Conservation (phyloP, 2,888 invertebrate genomes). For the Toxonevra muliebris region DNA sequence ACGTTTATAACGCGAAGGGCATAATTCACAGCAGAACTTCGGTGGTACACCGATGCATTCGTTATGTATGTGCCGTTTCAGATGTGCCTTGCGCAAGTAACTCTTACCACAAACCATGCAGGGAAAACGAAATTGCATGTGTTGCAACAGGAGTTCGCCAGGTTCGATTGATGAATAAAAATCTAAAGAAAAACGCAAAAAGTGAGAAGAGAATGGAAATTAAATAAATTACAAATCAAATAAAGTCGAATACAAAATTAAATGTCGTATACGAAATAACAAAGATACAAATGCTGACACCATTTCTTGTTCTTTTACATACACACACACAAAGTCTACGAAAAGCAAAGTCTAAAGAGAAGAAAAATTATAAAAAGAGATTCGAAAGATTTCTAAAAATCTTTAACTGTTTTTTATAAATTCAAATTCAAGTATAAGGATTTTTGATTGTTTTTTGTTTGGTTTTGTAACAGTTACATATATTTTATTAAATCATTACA, state of each 20-base stretch:
- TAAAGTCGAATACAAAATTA: constrained; percentile 33
- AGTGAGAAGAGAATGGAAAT: background rate
- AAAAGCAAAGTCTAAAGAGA: background rate
- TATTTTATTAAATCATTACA: background rate
- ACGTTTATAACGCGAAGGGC: constrained; percentile 50
- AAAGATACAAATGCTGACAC: background rate
- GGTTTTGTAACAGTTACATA: background rate
- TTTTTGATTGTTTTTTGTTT: background rate
- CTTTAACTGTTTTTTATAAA: background rate
- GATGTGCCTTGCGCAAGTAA: constrained; percentile 53
- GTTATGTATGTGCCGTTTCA: constrained; percentile 51
- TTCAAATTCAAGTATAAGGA: background rate
- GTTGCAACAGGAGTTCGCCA: constrained; percentile 10
- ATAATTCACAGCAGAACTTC: constrained; percentile 50
- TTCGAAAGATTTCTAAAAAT: background rate
- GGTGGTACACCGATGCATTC: constrained; percentile 54
- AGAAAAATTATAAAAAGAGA: background rate
- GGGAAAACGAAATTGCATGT: constrained; percentile 47
- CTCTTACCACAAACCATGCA: constrained; percentile 54
- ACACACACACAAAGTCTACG: too few species aligned
- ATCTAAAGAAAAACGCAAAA: background rate
- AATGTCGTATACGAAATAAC: background rate
- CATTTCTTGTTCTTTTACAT: too few species aligned
- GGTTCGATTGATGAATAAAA: background rate
- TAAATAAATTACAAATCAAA: background rate